These are phyloP conservation scores for Petrolisthes manimaculis DNA, from an alignment of 2,888 invertebrate genomes.

Conservation along the genomic window DNA sequence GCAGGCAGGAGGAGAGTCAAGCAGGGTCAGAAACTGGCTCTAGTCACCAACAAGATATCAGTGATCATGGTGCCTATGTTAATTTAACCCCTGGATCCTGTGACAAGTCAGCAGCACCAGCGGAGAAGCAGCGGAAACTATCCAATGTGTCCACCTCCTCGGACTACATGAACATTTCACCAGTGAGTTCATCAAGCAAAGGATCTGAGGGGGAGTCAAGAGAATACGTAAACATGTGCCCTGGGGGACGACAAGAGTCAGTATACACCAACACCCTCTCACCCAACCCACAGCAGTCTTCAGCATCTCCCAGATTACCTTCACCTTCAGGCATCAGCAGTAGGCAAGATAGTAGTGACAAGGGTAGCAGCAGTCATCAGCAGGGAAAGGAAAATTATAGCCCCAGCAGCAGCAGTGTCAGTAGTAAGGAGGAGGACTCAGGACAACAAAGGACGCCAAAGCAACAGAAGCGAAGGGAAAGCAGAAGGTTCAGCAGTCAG, in stretches of 20 bases:
- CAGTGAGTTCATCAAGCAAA: constrained; percentile 32
- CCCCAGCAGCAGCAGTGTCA: too few species aligned
- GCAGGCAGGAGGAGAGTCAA: constrained; percentile 37
- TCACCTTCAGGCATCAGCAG: neutral
- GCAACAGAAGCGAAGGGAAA: constrained; percentile 35
- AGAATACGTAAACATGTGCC: constrained; percentile 60
- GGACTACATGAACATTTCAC: constrained; percentile 55
- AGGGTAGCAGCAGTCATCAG: neutral
- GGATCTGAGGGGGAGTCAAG: constrained; percentile 29
- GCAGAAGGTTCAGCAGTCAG: constrained; percentile 32
- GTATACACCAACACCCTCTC: neutral
- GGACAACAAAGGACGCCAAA: constrained; percentile 14
- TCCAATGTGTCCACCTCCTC: constrained; percentile 36
- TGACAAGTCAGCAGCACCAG: constrained; percentile 32
- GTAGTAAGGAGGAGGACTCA: neutral
- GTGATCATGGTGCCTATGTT: constrained; percentile 50
- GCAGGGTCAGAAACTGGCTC: constrained; percentile 13
- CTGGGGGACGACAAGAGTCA: constrained; percentile 43
- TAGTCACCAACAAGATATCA: constrained; percentile 5
- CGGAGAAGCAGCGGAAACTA: constrained; percentile 42
- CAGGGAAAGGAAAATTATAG: neutral
- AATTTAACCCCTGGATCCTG: constrained; percentile 39
- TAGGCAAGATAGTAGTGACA: neutral
- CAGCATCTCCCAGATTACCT: neutral
- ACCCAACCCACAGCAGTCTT: neutral